Conservation (phyloP, 1,140 invertebrate genomes). For the Drosophila arawakana region DNA sequence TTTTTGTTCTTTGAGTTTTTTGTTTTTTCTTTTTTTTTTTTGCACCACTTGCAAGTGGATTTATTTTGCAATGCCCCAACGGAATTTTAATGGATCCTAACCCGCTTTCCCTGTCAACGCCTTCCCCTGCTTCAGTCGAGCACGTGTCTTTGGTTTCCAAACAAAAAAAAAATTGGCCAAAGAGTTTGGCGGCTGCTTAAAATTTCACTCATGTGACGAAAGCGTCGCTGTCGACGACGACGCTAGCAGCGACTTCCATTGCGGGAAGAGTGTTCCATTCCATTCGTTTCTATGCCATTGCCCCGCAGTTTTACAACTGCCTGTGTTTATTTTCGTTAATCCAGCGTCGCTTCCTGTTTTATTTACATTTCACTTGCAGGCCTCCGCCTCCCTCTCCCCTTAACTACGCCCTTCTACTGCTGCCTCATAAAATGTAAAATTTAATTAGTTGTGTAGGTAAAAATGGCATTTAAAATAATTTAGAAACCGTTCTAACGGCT, state of each 20-base stretch:
- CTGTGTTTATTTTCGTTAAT: constrained; percentile 80
- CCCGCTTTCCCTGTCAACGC: neutral
- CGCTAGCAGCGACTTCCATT: neutral
- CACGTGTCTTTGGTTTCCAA: constrained; percentile 63
- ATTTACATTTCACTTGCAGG: constrained; percentile 67
- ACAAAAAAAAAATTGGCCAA: constrained; percentile 66
- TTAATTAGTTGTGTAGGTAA: constrained; percentile 80
- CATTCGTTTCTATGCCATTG: constrained; percentile 21
- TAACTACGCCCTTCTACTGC: neutral
- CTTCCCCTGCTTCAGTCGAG: constrained; percentile 15
- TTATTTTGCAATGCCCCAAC: constrained; percentile 79
- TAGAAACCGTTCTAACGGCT: constrained; percentile 11
- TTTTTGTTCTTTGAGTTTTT: constrained; percentile 32
- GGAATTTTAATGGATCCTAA: constrained; percentile 75
- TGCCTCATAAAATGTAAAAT: constrained; percentile 71
- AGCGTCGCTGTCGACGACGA: constrained; percentile 30
- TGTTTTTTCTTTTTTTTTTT: constrained; percentile 41
- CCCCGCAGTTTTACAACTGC: constrained; percentile 58
- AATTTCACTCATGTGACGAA: constrained; percentile 73
- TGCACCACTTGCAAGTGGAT: constrained; percentile 78
- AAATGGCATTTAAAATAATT: constrained; percentile 76
- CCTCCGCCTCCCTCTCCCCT: too few relatives aligned
- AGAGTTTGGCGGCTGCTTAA: constrained; percentile 71
- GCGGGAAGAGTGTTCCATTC: constrained; percentile 9
- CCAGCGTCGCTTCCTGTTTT: constrained; percentile 57